Base-by-base conservation (phyloP, 2,113 vertebrate genomes). In the Mugil cephalus region DNA sequence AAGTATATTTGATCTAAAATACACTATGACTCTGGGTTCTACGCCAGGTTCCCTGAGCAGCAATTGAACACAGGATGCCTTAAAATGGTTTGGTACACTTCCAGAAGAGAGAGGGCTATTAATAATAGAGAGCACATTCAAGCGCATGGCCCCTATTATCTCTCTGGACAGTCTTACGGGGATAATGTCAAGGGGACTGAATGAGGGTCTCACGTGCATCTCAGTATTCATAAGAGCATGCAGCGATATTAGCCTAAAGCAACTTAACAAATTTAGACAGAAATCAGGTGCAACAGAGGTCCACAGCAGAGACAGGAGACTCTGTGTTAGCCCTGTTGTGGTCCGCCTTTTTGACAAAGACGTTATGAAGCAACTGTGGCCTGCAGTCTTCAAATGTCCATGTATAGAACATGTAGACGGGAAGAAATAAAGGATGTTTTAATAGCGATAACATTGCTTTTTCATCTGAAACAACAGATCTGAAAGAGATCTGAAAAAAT, bases 91-190 rank as follows among this genome's bases (percentile, higher is more conserved):
- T 69, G 75, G 51, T 73, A 54, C 59, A 63, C 58, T 38, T 79
- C 42, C 67, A 79, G 59, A 12, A 56, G 53, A 65, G 52, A 50
- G 51, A 69, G 15, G 40, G 62, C 74, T 59, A 79, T 82, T 82
- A 82, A 85, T 81, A 80, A 81, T 71, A 42, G 18, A 78, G 71
- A 68, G 47, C 70, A 62, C 62, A 61, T 75, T 72, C 39, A 47
- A 79, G 77, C 46, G 43, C 66, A 40, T 70, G 70, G 69, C 74
- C 65, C 59, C 74, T 66, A 81, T 87, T 87, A 87, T 82, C 79
- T 72, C 70, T 81, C 30, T 38, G 62, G 79, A 74, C 66, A 72
- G 74, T 84, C 77, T 66, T 38, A 38, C 69, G 66, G 66, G 58
- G 70, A 81, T 81, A 78, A 80, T 72, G 58, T 82, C 79, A 79